Base-by-base conservation (phyloP, 2,113 vertebrate genomes). In the Cynoglossus semilaevis region DNA sequence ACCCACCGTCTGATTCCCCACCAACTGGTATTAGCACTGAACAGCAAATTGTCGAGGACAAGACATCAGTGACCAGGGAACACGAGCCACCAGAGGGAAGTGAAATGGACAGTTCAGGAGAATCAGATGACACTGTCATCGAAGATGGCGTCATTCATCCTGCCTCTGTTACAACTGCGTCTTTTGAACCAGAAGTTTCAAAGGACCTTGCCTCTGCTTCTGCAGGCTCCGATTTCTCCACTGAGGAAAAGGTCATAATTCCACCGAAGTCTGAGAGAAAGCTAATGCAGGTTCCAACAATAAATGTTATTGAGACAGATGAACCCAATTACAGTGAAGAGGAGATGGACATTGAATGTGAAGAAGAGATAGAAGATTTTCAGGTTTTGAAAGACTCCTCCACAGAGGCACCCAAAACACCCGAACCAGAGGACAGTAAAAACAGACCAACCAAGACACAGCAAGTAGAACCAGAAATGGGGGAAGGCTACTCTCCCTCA, bases 61-160 rank as follows among this genome's bases (percentile, higher is more conserved):
- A 77, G 46, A 77, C 70, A 72, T 57, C 35, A 3, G 58, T 41
- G 83, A 67, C 54, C 2, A 58, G 59, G 60, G 87, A 82, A 42
- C 50, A 81, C 8, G 60, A 77, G 17, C 51, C 78, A 8, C 71
- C 70, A 41, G 90, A 92, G 70, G 67, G 54, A n/a, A 63, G 70
- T 10, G 94, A 94, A 50, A 86, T 76, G 1, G 93, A 94, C 49
- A 95, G 94, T 72, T 96, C 94, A 18, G 93, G 92, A 11, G 94
- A 94, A 15, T 96, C 94, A 0, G 93, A 95, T n/a, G 93, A 95
- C 67, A 95, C 93, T 0, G 92, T 95, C 8, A 93, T 93, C 72
- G 94, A 94, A 76, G 93, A 94, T n/a, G 58, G 81, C 12, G 46
- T 72, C 0, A 37, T 43, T 15, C 52, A 51, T 41, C 34, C 64